Evolutionary conservation across 2,797 vertebrate species (phyloP), one percentile per base, ranked within the genome.

Genomic region (Galago senegalensis): DNA sequence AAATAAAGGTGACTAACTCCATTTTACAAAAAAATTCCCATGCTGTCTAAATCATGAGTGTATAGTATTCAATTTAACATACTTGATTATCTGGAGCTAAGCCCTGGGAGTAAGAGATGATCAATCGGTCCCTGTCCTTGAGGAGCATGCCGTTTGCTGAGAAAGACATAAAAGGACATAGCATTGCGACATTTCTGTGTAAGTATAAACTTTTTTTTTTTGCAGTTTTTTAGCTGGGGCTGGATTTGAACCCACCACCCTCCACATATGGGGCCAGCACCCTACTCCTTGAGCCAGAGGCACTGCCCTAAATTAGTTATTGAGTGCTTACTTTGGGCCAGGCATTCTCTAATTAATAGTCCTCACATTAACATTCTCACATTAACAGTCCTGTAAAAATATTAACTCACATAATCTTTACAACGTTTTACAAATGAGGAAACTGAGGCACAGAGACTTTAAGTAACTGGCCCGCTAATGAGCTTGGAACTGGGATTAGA

Each of bases 351-450:
- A 73, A 34, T 34, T 34, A 34, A 34, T 34, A 34, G 34, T 34
- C 34, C 34, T 34, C 34, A 34, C 34, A 34, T 34, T 34, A 34
- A 34, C 34, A 34, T 34, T 34, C 34, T 34, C 34, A 34, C 34
- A 34, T 34, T 34, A 34, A 34, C 34, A 88, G 20, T 88, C 31
- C 77, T 72, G 18, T 43, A 60, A 58, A 34, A 84, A 67, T 80
- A 80, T 49, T 56, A 76, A 46, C 11, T 69, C 49, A 56, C 65
- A 46, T 58, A 29, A n/a, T 60, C 46, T 29, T 84, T 46, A 76
- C 25, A 16, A 25, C 43, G 92, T 43, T 80, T 91, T 89, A 76
- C 20, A 81, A 84, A 73, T 89, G 72, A 87, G 76, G 53, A 89
- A 70, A 91, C 5, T 37, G 61, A 80, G 46, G 76, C 53, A 56